Percentiles rank a stretch among this genome's conserved stretches.
Evolutionary conservation across 2,113 vertebrate species (phyloP).

Genomic region (Apteryx owenii): DNA sequence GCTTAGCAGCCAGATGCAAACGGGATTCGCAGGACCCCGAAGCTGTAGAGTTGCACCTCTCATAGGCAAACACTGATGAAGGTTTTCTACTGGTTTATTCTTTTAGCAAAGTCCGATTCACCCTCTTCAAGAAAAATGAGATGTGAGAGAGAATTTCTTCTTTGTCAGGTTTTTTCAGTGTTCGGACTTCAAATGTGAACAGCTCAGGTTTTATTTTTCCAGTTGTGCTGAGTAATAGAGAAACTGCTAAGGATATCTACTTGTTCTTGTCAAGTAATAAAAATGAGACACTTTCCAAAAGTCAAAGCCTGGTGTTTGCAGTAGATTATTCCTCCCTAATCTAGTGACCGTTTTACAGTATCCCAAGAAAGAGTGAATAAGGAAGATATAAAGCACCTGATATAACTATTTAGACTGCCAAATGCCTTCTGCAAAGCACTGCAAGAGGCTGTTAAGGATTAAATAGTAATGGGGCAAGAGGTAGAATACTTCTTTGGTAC

Average conservation of each 20-base stretch:
- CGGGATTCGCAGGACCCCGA: not conserved
- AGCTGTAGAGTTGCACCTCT: rapidly evolving
- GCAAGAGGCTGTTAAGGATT: not conserved
- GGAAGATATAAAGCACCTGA: not conserved
- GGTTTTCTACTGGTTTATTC: not conserved
- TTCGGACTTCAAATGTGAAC: not conserved
- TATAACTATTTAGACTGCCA: not conserved
- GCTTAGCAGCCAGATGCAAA: too few species aligned
- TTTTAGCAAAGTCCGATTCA: not conserved
- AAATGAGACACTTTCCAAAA: not conserved
- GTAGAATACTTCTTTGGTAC: rapidly evolving
- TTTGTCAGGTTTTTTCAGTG: not conserved
- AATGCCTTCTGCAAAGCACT: not conserved
- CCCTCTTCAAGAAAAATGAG: not conserved
- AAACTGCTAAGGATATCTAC: not conserved
- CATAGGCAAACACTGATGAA: rapidly evolving
- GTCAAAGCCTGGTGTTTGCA: not conserved
- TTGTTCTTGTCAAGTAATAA: not conserved
- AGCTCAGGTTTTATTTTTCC: not conserved
- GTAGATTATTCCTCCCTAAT: not conserved
- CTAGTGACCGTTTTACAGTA: not conserved
- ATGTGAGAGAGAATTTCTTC: not conserved
- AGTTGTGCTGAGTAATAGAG: not conserved
- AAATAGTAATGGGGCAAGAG: not conserved
- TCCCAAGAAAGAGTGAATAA: not conserved